Evolutionary conservation across 1,140 invertebrate species (phyloP), one percentile per base, ranked within the genome.

Genomic region (Leptopilina boulardi): DNA sequence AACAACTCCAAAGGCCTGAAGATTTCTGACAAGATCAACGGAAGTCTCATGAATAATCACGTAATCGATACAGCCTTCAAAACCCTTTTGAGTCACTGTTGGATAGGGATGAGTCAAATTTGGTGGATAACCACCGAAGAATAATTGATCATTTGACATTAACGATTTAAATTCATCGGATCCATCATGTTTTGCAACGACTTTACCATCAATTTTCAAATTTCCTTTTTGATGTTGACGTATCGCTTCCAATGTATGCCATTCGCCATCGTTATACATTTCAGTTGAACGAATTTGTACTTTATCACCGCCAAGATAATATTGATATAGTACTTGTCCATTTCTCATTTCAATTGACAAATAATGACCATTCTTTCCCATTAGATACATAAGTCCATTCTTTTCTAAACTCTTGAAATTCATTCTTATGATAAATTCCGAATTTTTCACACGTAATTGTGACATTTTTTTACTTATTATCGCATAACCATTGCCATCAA

Each of bases 21-120:
- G 91, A 80, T 96, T 95, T 77, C 95, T 93, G 73, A 93, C 95
- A 0, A 99, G 91, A 88, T 98, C 96, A 34, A 97, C 93, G n/a
- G 93, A 92, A 8, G 92, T 92, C 0, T 94, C 93, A 10, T 94
- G 93, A 70, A 99, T 94, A 21, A 93, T 92, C 1, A 99, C 94
- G 77, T 96, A 93, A 82, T 97, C 94, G 51, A 99, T 96, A 87
- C 98, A 99, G 3, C 98, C 98, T 84, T 98, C 97, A 88, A 99
- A 99, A 71, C 96, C 96, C 26, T 92, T 89, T 59, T 93, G 93
- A 0, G 94, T 94, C 0, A 96, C 94, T 41, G 94, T 92, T 13
- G 90, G 87, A 71, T 94, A 94, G 23, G 92, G 90, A 82, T 94
- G 95, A n/a, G 93, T 92, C 0, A 74, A 79, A 8, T 82, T 78